Evolutionary conservation across 2,888 invertebrate genomes (phyloP).

Genomic region (Strigamia transsilvanica): DNA sequence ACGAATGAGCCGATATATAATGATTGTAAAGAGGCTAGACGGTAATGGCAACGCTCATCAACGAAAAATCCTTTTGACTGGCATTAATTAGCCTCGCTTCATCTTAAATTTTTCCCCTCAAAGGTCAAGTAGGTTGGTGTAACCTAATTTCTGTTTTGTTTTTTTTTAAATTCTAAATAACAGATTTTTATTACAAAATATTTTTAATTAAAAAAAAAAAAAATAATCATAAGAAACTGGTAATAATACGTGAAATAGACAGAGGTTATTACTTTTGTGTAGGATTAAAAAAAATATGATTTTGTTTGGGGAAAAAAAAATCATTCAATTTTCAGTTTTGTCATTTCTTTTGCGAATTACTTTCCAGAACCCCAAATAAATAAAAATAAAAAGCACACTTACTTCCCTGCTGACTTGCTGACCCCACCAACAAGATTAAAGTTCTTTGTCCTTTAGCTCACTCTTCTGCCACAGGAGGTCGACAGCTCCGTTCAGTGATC

Average conservation of each 20-base stretch:
- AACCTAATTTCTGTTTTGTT: background rate
- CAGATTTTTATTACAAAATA: too few relatives aligned
- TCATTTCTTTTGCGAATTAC: background rate
- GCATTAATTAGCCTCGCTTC: background rate
- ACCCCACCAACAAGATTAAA: slow-evolving; percentile 26
- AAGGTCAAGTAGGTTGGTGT: background rate
- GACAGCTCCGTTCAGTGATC: background rate
- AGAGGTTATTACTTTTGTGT: too few relatives aligned
- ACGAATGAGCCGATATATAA: background rate
- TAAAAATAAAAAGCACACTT: slow-evolving; percentile 16
- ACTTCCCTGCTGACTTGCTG: slow-evolving; percentile 16
- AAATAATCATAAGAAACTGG: too few relatives aligned
- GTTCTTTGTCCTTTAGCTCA: slow-evolving; percentile 21
- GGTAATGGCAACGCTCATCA: background rate
- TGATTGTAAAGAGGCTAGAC: background rate
- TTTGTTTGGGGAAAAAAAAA: background rate
- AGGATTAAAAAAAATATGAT: too few relatives aligned
- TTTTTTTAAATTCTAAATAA: background rate
- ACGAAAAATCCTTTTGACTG: background rate
- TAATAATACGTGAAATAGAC: too few relatives aligned
- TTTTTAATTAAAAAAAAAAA: too few relatives aligned
- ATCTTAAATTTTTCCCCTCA: background rate
- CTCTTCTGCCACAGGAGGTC: slow-evolving; percentile 26
- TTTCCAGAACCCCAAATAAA: background rate
- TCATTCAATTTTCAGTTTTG: background rate